Conservation (phyloP, 2,888 invertebrate species). For the Ethmia dodecea region DNA sequence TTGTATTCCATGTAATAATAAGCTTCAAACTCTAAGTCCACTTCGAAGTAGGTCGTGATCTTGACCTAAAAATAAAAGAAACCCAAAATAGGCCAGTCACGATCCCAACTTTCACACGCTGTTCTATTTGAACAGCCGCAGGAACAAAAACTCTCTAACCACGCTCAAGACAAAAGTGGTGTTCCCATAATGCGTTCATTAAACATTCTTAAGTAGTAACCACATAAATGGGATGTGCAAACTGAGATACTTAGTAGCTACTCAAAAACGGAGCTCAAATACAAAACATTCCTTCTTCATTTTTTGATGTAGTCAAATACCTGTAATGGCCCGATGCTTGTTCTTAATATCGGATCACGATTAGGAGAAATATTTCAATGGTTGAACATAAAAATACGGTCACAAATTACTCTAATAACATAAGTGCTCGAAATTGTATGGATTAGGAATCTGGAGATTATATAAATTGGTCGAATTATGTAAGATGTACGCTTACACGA, state of each 20-base stretch:
- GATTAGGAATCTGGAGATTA: no score
- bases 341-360: no score
- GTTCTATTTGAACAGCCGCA: conserved; percentile 34
- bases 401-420: no score
- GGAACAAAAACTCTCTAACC: conserved; percentile 43
- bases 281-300: not conserved
- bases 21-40: no score
- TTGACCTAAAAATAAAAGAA: conserved; percentile 32
- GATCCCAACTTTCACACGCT: conserved; percentile 47
- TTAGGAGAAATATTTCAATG: no score
- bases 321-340: no score
- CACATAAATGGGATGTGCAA: conserved; percentile 39
- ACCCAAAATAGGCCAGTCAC: conserved; percentile 34
- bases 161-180: conserved; percentile 33
- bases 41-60: conserved; percentile 23
- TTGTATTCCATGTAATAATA: no score
- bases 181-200: conserved; percentile 36
- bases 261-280: conserved; percentile 24
- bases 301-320: no score
- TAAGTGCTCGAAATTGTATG: no score
- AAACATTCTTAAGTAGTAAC: conserved; percentile 33
- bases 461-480: no score
- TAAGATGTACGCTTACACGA: no score
- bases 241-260: conserved; percentile 43
- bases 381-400: no score